A percentile compares a stretch with the other conserved stretches of the same genome.
Evolutionary conservation across 1,140 invertebrate genomes (phyloP).

Genomic region (Gryllus bimaculatus): DNA sequence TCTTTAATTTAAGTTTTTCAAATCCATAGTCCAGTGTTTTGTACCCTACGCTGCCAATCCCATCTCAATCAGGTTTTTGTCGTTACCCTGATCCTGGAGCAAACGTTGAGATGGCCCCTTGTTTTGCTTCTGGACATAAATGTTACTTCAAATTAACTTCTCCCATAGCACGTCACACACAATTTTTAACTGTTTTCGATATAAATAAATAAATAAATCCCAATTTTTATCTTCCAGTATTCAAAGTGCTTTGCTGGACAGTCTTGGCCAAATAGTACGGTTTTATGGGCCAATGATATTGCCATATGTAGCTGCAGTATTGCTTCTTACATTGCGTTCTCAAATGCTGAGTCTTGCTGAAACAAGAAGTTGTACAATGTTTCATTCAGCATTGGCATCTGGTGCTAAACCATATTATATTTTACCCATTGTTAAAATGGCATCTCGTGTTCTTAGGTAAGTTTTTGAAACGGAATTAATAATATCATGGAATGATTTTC

Average conservation of each 20-base stretch:
- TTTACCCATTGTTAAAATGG: constrained; percentile 30
- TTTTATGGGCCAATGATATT: constrained; percentile 35
- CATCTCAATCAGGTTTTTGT: too few species aligned
- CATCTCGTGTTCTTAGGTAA: constrained; percentile 29
- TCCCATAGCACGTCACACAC: too few species aligned
- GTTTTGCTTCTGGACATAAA: too few species aligned
- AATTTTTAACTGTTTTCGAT: too few species aligned
- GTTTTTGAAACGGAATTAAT: background rate
- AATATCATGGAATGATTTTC: too few species aligned
- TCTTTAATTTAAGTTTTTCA: too few species aligned
- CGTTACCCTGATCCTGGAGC: too few species aligned
- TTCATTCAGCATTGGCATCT: constrained; percentile 34
- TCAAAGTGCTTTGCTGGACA: constrained; percentile 27
- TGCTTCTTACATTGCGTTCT: constrained; percentile 34
- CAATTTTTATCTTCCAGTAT: constrained; percentile 29
- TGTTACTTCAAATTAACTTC: too few species aligned
- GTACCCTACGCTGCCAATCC: background rate
- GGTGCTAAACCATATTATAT: constrained; percentile 37
- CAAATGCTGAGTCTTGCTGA: constrained; percentile 30
- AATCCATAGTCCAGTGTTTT: too few species aligned
- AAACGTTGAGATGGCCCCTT: too few species aligned
- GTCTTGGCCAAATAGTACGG: constrained; percentile 33
- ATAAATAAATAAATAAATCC: too few species aligned
- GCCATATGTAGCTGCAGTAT: constrained; percentile 33
- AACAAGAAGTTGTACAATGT: constrained; percentile 29